These are phyloP conservation scores for Charaxes varanes DNA, from an alignment of 1,140 invertebrate genomes.

Conservation along the genomic window DNA sequence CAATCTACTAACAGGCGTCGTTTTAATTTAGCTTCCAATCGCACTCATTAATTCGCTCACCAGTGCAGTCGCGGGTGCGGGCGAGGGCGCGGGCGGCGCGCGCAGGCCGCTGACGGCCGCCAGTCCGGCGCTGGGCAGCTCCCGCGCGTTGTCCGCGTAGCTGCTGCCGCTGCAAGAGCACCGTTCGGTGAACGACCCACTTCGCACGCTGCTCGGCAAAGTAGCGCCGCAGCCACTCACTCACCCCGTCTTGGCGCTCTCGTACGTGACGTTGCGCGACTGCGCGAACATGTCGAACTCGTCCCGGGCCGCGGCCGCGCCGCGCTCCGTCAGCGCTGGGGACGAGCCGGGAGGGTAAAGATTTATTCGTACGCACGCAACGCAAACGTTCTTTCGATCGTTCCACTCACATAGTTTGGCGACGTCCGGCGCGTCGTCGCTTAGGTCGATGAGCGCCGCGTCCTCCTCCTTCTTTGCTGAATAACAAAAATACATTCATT, in stretches of 20 bases:
- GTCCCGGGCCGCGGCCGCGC: slow-evolving; percentile 68
- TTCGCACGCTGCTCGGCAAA: not conserved
- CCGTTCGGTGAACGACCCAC: too few relatives aligned
- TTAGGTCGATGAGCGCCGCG: slow-evolving; percentile 58
- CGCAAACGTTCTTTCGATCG: too few relatives aligned
- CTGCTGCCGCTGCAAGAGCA: slow-evolving; percentile 80
- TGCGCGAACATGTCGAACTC: slow-evolving; percentile 96
- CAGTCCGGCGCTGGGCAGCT: slow-evolving; percentile 75
- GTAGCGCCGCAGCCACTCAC: too few relatives aligned
- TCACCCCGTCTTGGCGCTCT: slow-evolving; percentile 80
- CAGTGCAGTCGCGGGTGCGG: slow-evolving; percentile 34
- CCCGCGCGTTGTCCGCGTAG: slow-evolving; percentile 83
- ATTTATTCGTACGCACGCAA: too few relatives aligned
- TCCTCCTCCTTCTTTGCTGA: slow-evolving; percentile 54
- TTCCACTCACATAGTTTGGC: slow-evolving; percentile 63
- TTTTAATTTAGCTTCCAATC: too few relatives aligned
- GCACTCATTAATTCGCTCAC: too few relatives aligned
- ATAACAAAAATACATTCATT: too few relatives aligned
- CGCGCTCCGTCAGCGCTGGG: too few relatives aligned
- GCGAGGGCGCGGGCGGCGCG: too few relatives aligned
- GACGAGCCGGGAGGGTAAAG: too few relatives aligned
- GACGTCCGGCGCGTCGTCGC: slow-evolving; percentile 59
- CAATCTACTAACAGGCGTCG: too few relatives aligned
- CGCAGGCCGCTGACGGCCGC: slow-evolving; percentile 48
- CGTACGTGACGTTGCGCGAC: slow-evolving; percentile 84